Percentiles rank a stretch among this genome's conserved stretches.
These are phyloP conservation scores for Hylomyscus alleni DNA, from an alignment of 2,797 vertebrate genomes.

Conservation along the genomic window DNA sequence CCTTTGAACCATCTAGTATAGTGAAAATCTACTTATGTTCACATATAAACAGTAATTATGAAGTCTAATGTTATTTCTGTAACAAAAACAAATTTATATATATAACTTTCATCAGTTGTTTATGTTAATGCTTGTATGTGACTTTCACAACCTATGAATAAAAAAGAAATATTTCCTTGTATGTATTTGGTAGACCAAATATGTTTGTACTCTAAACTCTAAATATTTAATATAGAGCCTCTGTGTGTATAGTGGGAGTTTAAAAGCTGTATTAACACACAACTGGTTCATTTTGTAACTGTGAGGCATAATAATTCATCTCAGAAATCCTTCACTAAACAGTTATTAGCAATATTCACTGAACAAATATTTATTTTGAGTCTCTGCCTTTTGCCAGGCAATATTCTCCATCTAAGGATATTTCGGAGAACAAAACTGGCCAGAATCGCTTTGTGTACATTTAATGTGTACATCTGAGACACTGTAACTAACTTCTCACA, in stretches of 20 bases:
- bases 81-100: slow-evolving; percentile 18
- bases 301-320: slow-evolving; percentile 43
- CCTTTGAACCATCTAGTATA: neutral
- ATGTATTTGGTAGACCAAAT: neutral
- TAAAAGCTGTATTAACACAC: neutral
- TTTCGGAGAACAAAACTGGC: neutral
- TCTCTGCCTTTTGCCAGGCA: neutral
- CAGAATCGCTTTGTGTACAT: neutral
- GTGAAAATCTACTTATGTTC: neutral
- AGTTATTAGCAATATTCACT: slow-evolving; percentile 48
- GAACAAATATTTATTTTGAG: slow-evolving; percentile 40
- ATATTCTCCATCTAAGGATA: neutral
- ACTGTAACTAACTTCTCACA: neutral
- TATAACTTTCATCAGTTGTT: neutral
- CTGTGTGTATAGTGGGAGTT: slow-evolving; percentile 23
- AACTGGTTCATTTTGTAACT: slow-evolving; percentile 36
- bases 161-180: neutral
- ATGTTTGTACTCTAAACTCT: neutral
- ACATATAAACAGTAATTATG: neutral
- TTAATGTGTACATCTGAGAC: neutral
- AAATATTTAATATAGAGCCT: slow-evolving; percentile 47
- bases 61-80: slow-evolving; percentile 37
- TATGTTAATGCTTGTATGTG: slow-evolving; percentile 1
- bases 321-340: slow-evolving; percentile 44
- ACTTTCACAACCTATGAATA: neutral